phyloP scores from a whole-genome alignment of 2,797 vertebrate species.

The Intellagama lesueurii region DNA sequence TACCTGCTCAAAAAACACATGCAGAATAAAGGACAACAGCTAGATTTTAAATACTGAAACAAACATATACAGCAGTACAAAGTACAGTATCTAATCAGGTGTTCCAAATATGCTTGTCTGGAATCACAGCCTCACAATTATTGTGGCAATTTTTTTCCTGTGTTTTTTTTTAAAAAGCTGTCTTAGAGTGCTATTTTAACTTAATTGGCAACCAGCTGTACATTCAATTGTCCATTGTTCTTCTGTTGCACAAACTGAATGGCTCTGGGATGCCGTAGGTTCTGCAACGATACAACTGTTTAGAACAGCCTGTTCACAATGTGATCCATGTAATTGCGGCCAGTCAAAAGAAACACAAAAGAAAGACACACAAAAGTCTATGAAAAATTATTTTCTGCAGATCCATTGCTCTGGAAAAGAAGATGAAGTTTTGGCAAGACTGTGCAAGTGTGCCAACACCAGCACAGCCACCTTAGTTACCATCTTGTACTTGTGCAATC shows the following conservation, averaged over 20 bases:
- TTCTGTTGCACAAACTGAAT: conserved; percentile 28
- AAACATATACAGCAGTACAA: background rate
- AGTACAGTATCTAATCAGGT: background rate
- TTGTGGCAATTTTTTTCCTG: background rate
- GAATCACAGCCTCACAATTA: background rate
- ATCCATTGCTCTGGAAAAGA: background rate
- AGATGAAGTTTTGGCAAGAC: background rate
- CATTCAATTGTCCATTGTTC: conserved; percentile 42
- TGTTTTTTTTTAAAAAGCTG: background rate
- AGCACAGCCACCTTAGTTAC: background rate
- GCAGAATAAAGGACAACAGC: background rate
- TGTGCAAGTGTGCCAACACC: background rate
- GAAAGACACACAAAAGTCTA: conserved; percentile 18
- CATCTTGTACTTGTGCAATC: background rate
- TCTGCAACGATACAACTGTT: conserved; percentile 23
- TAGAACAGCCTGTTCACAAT: conserved; percentile 44
- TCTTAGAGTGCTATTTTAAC: background rate
- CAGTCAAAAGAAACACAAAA: conserved; percentile 20
- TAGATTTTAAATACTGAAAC: background rate
- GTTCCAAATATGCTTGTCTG: background rate
- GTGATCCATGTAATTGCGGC: background rate
- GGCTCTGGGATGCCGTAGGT: conserved; percentile 1
- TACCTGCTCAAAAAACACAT: background rate
- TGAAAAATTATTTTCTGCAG: background rate
- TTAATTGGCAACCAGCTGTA: conserved; percentile 25